Evolutionary conservation across 2,113 vertebrate genomes (phyloP).

Genomic region (Solenodon paradoxus): DNA sequence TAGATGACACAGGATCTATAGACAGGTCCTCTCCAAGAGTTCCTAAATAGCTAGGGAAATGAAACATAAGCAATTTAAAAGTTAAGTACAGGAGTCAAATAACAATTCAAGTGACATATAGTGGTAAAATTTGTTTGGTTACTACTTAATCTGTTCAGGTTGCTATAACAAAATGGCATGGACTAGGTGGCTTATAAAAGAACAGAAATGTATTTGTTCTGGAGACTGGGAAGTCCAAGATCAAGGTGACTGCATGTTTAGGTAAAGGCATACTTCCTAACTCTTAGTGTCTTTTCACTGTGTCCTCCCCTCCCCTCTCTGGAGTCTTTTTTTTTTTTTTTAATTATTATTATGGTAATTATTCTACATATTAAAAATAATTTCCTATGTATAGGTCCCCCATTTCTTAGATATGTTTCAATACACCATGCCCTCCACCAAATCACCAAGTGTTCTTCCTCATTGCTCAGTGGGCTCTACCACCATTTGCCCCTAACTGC

Average conservation of each 20-base stretch:
- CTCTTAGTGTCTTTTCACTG: not conserved
- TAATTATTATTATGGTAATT: no score
- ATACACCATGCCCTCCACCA: no score
- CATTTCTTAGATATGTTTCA: no score
- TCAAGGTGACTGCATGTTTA: not conserved
- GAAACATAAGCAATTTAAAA: not conserved
- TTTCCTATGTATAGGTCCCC: no score
- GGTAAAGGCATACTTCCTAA: not conserved
- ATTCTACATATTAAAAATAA: no score
- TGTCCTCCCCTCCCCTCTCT: not conserved
- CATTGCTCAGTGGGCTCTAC: no score
- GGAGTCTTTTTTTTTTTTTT: no score
- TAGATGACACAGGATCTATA: not conserved
- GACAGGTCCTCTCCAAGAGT: not conserved
- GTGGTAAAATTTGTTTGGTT: not conserved
- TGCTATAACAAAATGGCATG: not conserved
- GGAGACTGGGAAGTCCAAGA: not conserved
- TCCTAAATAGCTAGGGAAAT: not conserved
- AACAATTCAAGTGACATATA: not conserved
- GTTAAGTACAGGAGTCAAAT: not conserved
- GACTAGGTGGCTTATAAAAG: not conserved
- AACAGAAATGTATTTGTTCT: not conserved
- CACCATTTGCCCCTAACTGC: no score
- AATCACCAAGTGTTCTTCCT: no score
- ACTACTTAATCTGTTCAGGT: not conserved